Percentiles rank a stretch among this genome's conserved stretches.
phyloP scores from a whole-genome alignment of 2,888 invertebrate genomes.

The Clistopyga incitator region DNA sequence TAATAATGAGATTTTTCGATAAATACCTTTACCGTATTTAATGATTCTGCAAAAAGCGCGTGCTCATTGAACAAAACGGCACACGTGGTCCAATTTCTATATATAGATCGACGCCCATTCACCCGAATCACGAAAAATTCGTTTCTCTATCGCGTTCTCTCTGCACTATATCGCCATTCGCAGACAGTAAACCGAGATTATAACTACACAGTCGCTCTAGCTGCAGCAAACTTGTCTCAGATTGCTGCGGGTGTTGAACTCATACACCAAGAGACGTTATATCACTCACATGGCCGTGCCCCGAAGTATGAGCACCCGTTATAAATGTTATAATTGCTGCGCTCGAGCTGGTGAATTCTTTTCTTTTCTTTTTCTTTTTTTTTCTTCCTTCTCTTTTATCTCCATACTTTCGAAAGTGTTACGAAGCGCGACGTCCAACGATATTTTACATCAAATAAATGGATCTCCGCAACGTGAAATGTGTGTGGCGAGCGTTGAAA shows the following conservation, averaged over 20 bases:
- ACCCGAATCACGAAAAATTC: slow-evolving; percentile 83
- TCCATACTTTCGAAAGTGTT: slow-evolving; percentile 61
- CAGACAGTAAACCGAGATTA: slow-evolving; percentile 23
- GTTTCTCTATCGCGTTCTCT: slow-evolving; percentile 44
- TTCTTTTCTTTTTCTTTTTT: slow-evolving; percentile 12
- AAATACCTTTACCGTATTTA: not conserved
- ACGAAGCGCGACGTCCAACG: slow-evolving; percentile 37
- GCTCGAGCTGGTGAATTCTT: slow-evolving; percentile 33
- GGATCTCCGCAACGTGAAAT: slow-evolving; percentile 51
- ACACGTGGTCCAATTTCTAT: slow-evolving; percentile 55
- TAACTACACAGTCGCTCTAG: slow-evolving; percentile 5
- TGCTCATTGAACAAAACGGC: not conserved
- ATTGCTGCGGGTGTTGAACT: slow-evolving; percentile 32
- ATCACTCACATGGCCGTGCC: slow-evolving; percentile 22
- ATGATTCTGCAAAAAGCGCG: not conserved
- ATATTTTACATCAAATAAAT: slow-evolving; percentile 60
- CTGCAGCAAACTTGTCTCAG: slow-evolving; percentile 33
- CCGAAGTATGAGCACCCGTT: slow-evolving; percentile 38
- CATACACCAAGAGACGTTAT: slow-evolving; percentile 19
- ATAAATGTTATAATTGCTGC: slow-evolving; percentile 36
- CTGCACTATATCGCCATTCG: slow-evolving; percentile 28
- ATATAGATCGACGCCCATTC: slow-evolving; percentile 77
- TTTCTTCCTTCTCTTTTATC: slow-evolving; percentile 30
- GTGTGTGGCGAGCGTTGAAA: slow-evolving; percentile 39
- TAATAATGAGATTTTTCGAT: not conserved